phyloP scores from a whole-genome alignment of 2,888 invertebrate species.

The Thecocarcelia acutangulata region DNA sequence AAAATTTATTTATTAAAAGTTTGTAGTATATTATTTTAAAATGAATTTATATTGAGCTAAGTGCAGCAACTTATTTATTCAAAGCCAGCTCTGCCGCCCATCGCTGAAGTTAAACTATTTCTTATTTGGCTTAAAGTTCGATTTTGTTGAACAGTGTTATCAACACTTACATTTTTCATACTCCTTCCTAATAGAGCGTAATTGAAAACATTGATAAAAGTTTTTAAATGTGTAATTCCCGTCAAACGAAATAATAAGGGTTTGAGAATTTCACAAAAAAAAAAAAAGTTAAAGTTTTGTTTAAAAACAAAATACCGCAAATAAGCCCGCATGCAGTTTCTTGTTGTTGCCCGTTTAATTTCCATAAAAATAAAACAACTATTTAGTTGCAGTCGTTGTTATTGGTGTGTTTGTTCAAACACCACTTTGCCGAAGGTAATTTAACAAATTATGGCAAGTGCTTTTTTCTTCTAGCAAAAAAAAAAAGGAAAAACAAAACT shows the following conservation, averaged over 20 bases:
- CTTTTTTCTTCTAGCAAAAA: conserved; percentile 12
- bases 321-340: conserved; percentile 48
- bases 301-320: conserved; percentile 41
- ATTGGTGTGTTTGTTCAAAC: not conserved
- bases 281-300: conserved; percentile 29
- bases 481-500: conserved; percentile 5
- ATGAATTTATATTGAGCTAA: no score
- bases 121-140: no score
- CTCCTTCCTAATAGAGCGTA: not conserved
- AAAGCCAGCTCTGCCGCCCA: no score
- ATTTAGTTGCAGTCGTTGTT: conserved; percentile 11
- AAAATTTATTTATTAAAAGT: no score
- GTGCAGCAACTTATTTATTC: no score
- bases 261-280: conserved; percentile 30
- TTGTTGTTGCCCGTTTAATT: conserved; percentile 15
- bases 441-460: conserved; percentile 26
- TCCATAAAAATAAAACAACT: conserved; percentile 44
- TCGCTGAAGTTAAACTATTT: no score
- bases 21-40: no score
- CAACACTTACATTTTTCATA: not conserved
- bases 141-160: not conserved
- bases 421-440: not conserved
- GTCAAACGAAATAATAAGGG: conserved; percentile 42
- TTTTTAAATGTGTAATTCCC: conserved; percentile 9
- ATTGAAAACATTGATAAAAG: conserved; percentile 41